Evolutionary conservation across 2,888 invertebrate genomes (phyloP).

Genomic region (Osedax frankpressi): DNA sequence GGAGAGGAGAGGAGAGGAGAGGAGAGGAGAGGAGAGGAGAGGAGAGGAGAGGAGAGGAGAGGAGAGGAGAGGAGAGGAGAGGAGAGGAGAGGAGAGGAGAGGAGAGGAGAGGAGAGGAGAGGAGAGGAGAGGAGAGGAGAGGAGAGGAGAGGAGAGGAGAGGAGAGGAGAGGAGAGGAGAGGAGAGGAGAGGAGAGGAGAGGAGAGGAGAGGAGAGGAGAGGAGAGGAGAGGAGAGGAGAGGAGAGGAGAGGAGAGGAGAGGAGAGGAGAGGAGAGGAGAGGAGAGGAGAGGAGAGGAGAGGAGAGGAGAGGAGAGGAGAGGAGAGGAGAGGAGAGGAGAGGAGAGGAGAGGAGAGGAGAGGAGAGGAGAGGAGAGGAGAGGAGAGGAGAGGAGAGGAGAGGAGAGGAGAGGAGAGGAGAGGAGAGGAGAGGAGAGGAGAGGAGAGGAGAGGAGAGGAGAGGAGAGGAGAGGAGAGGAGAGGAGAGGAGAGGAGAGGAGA

Average conservation of each 20-base stretch:
- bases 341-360: background rate
- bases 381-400: background rate
- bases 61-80: background rate
- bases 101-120: background rate
- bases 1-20: background rate
- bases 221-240: background rate
- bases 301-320: background rate
- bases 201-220: background rate
- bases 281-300: background rate
- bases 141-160: background rate
- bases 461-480: background rate
- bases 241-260: background rate
- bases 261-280: background rate
- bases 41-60: background rate
- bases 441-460: background rate
- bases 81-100: background rate
- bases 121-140: background rate
- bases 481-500: background rate
- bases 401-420: background rate
- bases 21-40: background rate
- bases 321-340: background rate
- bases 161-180: background rate
- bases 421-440: background rate
- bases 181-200: background rate
- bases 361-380: background rate